Base-by-base conservation (phyloP, 2,797 vertebrate genomes). In the Phoeniculus purpureus region DNA sequence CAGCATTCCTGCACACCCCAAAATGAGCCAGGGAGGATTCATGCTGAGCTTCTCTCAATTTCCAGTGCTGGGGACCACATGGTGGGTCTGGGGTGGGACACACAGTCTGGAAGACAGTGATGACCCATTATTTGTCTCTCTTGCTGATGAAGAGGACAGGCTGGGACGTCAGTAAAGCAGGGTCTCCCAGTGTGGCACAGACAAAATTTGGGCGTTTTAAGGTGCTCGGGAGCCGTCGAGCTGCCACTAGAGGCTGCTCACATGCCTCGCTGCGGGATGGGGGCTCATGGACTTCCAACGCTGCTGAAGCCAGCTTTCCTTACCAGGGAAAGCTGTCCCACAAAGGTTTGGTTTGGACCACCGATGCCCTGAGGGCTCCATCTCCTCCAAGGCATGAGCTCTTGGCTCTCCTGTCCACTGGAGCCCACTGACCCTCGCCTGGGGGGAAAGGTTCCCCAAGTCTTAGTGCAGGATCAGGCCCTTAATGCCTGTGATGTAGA, bases 171-270 rank as follows among this genome's bases (percentile, higher is more conserved):
- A 47, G 31, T 45, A 40, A 66, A 50, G 58, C 16, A 3, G 37
- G 37, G 37, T 20, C 2, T 1, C n/a, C 34, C 16, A 23, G 11
- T 18, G 22, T 3, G 51, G 45, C 56, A 11, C 4, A 19, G 66
- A 4, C 37, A 23, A 25, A 31, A 6, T 5, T 9, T 19, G 3
- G 15, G 10, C 2, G 60, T 6, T 56, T 76, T 15, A 15, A 59
- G 16, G 60, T 29, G 31, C 40, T 82, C 34, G 34, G 2, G 62
- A 75, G 54, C 31, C 4, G 3, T 13, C 5, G 2, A 55, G 32
- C 90, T 81, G 90, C 94, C 95, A 23, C 93, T 21, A 96, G 94
- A 85, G 87, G 93, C 15, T 94, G 95, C 95, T 94, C 79, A 3
- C 78, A 62, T 22, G 15, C 94, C 81, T 91, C 3, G 15, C 62